phyloP scores from a whole-genome alignment of 1,140 invertebrate genomes.

The Babylonia areolata region DNA sequence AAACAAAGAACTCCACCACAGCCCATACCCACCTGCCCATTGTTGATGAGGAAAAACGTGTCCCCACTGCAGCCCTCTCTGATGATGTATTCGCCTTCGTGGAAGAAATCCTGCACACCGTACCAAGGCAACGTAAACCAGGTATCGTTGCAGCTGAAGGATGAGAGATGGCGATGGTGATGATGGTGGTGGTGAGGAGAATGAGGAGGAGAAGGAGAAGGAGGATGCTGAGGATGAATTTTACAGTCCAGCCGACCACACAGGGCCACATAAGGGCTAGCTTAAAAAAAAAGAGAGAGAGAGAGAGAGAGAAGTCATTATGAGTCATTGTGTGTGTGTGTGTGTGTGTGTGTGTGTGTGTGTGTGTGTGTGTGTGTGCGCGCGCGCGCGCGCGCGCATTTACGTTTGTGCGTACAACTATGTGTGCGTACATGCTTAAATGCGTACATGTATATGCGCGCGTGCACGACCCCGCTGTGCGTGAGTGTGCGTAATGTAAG shows the following conservation, averaged over 20 bases:
- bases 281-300: too few species aligned
- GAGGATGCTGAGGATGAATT: too few species aligned
- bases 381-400: too few species aligned
- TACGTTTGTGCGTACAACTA: too few species aligned
- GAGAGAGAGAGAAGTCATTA: neutral
- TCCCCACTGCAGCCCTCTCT: slow-evolving; percentile 97
- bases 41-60: slow-evolving; percentile 99
- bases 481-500: slow-evolving; percentile 27
- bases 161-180: too few species aligned
- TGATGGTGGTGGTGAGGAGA: too few species aligned
- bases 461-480: neutral
- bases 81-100: slow-evolving; percentile 96
- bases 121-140: too few species aligned
- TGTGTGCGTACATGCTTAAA: neutral
- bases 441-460: neutral
- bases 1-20: neutral
- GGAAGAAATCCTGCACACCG: slow-evolving; percentile 70
- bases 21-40: slow-evolving; percentile 87
- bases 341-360: neutral
- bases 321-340: too few species aligned
- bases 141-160: too few species aligned
- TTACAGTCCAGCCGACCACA: too few species aligned
- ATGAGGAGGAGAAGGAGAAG: too few species aligned
- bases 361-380: slow-evolving; percentile 18
- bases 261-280: too few species aligned